Percentiles rank a stretch among this genome's conserved stretches.
phyloP scores from a whole-genome alignment of 2,113 vertebrate species.

The Ivindomyrus marchei region DNA sequence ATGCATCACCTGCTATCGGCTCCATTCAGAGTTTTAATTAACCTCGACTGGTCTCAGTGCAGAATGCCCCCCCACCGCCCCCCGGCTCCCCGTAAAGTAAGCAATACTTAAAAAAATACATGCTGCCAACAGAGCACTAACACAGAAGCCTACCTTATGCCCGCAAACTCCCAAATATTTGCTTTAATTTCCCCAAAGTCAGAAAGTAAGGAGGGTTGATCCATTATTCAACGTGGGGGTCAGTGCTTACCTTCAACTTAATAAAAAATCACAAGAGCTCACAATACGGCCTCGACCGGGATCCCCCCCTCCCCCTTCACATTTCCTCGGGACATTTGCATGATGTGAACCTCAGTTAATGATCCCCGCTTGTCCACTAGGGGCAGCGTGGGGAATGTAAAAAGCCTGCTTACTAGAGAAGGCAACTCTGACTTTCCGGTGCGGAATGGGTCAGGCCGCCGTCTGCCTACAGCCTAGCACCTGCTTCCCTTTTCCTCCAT shows the following conservation, averaged over 20 bases:
- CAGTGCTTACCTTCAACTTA: slow-evolving; percentile 51
- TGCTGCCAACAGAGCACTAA: neutral
- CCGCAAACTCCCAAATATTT: slow-evolving; percentile 45
- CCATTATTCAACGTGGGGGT: slow-evolving; percentile 47
- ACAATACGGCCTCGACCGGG: slow-evolving; percentile 23
- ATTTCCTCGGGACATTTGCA: slow-evolving; percentile 1
- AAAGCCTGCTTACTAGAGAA: slow-evolving; percentile 20
- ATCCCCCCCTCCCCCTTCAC: neutral
- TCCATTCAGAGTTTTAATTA: slow-evolving; percentile 9
- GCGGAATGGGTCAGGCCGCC: slow-evolving; percentile 50
- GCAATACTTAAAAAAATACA: neutral
- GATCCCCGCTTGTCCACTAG: neutral
- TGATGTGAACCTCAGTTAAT: slow-evolving; percentile 10
- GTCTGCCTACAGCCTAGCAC: slow-evolving; percentile 39
- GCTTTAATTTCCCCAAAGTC: slow-evolving; percentile 44
- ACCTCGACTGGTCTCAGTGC: neutral
- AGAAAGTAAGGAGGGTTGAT: slow-evolving; percentile 31
- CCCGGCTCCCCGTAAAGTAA: neutral
- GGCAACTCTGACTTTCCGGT: slow-evolving; percentile 31
- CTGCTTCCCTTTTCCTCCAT: neutral
- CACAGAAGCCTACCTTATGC: neutral
- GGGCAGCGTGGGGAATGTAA: neutral
- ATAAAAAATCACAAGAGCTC: slow-evolving; percentile 57
- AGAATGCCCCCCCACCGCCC: neutral
- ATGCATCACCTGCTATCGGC: neutral